Conservation (phyloP, 2,797 vertebrate genomes). For the Enteromius fasciolatus region DNA sequence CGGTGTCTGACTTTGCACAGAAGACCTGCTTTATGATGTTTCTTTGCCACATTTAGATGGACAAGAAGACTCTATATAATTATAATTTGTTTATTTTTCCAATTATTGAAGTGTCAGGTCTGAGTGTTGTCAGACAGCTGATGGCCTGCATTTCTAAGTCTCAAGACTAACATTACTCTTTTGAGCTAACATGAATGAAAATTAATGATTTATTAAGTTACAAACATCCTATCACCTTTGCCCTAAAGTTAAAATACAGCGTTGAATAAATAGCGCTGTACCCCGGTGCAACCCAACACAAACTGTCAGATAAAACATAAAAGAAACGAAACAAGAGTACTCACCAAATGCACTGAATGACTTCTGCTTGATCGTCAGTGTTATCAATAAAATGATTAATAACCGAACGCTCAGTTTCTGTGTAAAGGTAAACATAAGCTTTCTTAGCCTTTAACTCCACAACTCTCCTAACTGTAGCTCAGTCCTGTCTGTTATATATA, state of each 20-base stretch:
- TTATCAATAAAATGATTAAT: background rate
- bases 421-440: slow-evolving; percentile 5
- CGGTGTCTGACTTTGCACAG: slow-evolving; percentile 11
- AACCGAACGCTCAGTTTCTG: background rate
- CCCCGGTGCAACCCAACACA: background rate
- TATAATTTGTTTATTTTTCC: background rate
- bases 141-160: background rate
- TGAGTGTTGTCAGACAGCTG: background rate
- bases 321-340: background rate
- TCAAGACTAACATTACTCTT: background rate
- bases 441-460: slow-evolving; percentile 1
- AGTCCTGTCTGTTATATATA: slow-evolving; percentile 38
- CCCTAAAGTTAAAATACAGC: background rate
- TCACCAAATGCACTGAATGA: slow-evolving; percentile 24
- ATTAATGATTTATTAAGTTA: background rate
- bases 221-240: background rate
- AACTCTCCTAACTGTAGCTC: slow-evolving; percentile 24
- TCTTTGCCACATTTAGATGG: background rate
- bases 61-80: background rate
- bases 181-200: background rate
- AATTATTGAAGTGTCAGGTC: background rate
- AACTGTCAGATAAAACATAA: background rate
- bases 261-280: background rate
- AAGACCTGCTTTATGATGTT: background rate
- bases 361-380: background rate